Base-by-base conservation (phyloP, 2,797 vertebrate genomes). In the Sebastes vulpes region DNA sequence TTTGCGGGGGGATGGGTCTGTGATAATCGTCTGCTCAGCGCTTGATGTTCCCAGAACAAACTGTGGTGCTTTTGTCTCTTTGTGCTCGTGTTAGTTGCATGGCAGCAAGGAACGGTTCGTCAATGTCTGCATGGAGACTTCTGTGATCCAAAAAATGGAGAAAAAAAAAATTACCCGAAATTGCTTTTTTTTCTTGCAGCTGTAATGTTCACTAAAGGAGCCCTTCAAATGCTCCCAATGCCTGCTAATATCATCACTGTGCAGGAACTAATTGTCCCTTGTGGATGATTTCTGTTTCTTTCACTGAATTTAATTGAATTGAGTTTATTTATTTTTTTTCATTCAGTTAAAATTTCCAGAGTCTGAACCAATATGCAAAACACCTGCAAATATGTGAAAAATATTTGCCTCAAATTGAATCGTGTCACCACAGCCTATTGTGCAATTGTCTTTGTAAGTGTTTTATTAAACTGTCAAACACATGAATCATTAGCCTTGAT, bases 401-500 rank as follows among this genome's bases (percentile, higher is more conserved):
- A 54, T 52, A 35, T 79, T 71, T 60, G 18, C 70, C 72, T 86
- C 68, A 58, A 53, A 83, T 80, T 76, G 72, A 72, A 38, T 83
- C 28, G 23, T 73, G 82, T 80, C 84, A 66, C 54, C 0, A 12
- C 65, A 38, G 82, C 67, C 68, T 78, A 67, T 82, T 65, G 84
- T 85, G 72, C 68, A 52, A 75, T 86, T 79, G 60, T 89, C 75
- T 92, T 74, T 82, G 75, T 79, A 79, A 81, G 84, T 72, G 71
- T 91, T 90, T 93, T 90, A 93, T 90, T 93, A 88, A 92, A 92
- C 91, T 88, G 87, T 92, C 93, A 93, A 81, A 81, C 79, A 81
- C 80, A 81, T 89, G 79, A 95, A 91, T 93, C 91, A 92, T 91
- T 90, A 91, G 84, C 87, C 85, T 82, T 89, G 88, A 94, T 92